These are phyloP conservation scores for Perizoma affinitatum DNA, from an alignment of 2,888 invertebrate species.

Conservation along the genomic window DNA sequence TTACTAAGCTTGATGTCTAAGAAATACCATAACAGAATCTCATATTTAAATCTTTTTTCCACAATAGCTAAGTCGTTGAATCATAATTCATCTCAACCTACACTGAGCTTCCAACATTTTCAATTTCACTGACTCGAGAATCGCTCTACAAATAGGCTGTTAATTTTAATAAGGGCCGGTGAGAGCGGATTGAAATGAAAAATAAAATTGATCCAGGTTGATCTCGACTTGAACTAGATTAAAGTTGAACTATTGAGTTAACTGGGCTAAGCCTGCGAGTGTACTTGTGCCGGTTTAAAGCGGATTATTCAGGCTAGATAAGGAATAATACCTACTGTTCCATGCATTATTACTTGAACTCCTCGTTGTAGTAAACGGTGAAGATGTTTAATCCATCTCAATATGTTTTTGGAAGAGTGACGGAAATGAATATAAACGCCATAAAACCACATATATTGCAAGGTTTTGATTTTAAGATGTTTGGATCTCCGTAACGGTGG, in stretches of 20 bases:
- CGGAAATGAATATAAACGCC: too few species aligned
- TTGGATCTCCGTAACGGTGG: too few species aligned
- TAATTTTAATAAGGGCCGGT: slow-evolving; percentile 42
- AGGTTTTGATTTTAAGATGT: too few species aligned
- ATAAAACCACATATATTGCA: too few species aligned
- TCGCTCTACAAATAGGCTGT: slow-evolving; percentile 27
- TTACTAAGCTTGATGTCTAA: too few species aligned
- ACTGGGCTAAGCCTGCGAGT: slow-evolving; percentile 55
- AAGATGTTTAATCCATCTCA: too few species aligned
- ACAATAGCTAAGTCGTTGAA: background rate
- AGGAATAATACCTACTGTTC: slow-evolving; percentile 9
- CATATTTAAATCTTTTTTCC: too few species aligned
- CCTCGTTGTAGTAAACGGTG: too few species aligned
- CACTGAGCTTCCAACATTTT: slow-evolving; percentile 14
- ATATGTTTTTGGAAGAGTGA: too few species aligned
- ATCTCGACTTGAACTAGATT: slow-evolving; percentile 63
- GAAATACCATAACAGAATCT: too few species aligned
- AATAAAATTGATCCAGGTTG: slow-evolving; percentile 58
- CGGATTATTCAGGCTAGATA: slow-evolving; percentile 19
- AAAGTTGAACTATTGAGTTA: slow-evolving; percentile 62
- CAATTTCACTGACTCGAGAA: slow-evolving; percentile 15
- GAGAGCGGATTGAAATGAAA: slow-evolving; percentile 55
- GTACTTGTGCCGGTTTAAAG: slow-evolving; percentile 32
- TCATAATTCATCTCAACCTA: slow-evolving; percentile 16
- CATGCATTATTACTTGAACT: background rate